Evolutionary conservation across 2,113 vertebrate genomes (phyloP), one percentile per base, ranked within the genome.

Genomic region (Porphyrio hochstetteri): DNA sequence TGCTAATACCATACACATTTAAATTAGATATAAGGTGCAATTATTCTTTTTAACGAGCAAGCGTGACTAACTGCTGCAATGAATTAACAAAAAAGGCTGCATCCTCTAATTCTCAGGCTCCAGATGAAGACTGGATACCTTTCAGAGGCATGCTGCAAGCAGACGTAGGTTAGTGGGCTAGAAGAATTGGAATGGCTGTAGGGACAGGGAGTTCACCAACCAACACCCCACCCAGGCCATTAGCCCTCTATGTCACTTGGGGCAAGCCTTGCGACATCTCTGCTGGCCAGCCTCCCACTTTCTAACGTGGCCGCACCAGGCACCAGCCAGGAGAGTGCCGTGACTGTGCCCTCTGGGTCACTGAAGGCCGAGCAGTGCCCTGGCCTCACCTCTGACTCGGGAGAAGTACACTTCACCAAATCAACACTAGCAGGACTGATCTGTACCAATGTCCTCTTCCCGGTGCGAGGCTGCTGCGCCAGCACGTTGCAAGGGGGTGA

Each of bases 1-100:
- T 5, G 10, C 56, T 88, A 95, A 90, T 82, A 68, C 53, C 48
- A 67, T n/a, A 76, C 38, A 86, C 48, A 82, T 79, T 92, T 94
- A 92, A 93, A 93, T 93, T 75, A 92, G 88, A 82, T 56, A 86
- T 48, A 75, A 90, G 48, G 64, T 94, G 57, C 36, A 44, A 64
- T 80, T 72, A 23, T 14, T 44, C 87, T 68, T 82, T 95, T 89
- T 77, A 88, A 86, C 1, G 1, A 94, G 42, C 21, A 60, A 81
- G 35, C 2, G 0, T 68, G 75, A 91, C 57, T 64, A 93, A 85
- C 55, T 61, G 60, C 29, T 82, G 74, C 61, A 86, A 77, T 44
- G 80, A 88, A 88, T 61, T 86, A 90, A 70, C 60, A 77, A 67
- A 65, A 89, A 86, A 42, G 44, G 46, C 36, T 88, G 31, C 3